Conservation (phyloP, 2,113 vertebrate genomes). For the Dasyurus viverrinus region DNA sequence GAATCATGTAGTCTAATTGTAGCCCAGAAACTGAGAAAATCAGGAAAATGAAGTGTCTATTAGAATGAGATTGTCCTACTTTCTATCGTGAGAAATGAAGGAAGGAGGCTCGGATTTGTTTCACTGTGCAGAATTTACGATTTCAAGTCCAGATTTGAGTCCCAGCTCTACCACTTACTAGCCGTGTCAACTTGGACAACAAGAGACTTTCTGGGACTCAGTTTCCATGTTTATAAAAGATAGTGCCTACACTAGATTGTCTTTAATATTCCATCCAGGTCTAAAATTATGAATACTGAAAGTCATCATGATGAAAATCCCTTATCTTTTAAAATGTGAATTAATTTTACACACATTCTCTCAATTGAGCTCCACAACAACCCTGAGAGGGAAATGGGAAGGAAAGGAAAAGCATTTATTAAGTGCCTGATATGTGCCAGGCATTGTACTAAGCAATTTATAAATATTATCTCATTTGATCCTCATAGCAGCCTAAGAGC, state of each 20-base stretch:
- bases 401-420: background rate
- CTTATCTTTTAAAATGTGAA: background rate
- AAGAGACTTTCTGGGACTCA: background rate
- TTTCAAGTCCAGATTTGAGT: background rate
- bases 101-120: background rate
- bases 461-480: background rate
- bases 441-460: background rate
- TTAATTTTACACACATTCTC: background rate
- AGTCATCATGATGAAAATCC: background rate
- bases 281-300: background rate
- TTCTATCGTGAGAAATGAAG: background rate
- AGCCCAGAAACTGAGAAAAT: no score
- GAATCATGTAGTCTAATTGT: no score
- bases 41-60: no score
- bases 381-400: background rate
- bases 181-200: background rate
- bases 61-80: background rate
- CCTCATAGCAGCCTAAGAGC: background rate
- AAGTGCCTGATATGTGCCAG: background rate
- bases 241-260: background rate
- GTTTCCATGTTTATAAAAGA: background rate
- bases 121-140: background rate
- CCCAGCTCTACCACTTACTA: background rate
- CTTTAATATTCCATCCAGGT: background rate
- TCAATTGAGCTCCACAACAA: background rate